phyloP scores from a whole-genome alignment of 2,113 vertebrate genomes.

The Oryzias javanicus region DNA sequence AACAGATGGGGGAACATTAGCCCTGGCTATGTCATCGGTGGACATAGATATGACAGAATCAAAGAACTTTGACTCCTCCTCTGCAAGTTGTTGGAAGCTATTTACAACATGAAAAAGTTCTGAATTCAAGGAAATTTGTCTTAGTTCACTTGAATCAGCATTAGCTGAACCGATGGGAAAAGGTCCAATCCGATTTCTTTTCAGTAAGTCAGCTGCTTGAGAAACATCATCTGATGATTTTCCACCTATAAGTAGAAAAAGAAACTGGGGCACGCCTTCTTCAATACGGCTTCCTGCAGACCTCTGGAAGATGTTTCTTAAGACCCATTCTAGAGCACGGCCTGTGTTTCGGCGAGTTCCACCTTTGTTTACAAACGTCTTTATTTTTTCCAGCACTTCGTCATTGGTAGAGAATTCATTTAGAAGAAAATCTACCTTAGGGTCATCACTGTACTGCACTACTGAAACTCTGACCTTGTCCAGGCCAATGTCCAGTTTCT shows the following conservation, averaged over 20 bases:
- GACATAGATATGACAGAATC: slow-evolving; percentile 81
- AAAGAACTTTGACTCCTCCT: slow-evolving; percentile 82
- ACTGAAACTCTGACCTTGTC: slow-evolving; percentile 86
- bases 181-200: slow-evolving; percentile 81
- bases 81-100: slow-evolving; percentile 82
- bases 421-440: slow-evolving; percentile 84
- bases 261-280: slow-evolving; percentile 91
- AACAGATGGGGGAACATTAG: slow-evolving; percentile 15
- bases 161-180: slow-evolving; percentile 81
- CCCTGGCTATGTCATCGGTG: slow-evolving; percentile 35
- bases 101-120: slow-evolving; percentile 81
- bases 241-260: slow-evolving; percentile 86
- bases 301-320: slow-evolving; percentile 86
- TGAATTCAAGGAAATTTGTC: slow-evolving; percentile 83
- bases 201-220: slow-evolving; percentile 79
- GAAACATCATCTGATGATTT: slow-evolving; percentile 84
- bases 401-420: slow-evolving; percentile 86
- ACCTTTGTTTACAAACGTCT: slow-evolving; percentile 78
- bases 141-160: slow-evolving; percentile 80
- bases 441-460: slow-evolving; percentile 89
- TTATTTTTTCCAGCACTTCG: slow-evolving; percentile 80
- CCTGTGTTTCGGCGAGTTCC: slow-evolving; percentile 84
- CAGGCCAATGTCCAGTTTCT: slow-evolving; percentile 84
- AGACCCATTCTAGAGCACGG: slow-evolving; percentile 85
- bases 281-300: slow-evolving; percentile 91